phyloP scores from a whole-genome alignment of 2,888 invertebrate species.

The Aplocera efformata region DNA sequence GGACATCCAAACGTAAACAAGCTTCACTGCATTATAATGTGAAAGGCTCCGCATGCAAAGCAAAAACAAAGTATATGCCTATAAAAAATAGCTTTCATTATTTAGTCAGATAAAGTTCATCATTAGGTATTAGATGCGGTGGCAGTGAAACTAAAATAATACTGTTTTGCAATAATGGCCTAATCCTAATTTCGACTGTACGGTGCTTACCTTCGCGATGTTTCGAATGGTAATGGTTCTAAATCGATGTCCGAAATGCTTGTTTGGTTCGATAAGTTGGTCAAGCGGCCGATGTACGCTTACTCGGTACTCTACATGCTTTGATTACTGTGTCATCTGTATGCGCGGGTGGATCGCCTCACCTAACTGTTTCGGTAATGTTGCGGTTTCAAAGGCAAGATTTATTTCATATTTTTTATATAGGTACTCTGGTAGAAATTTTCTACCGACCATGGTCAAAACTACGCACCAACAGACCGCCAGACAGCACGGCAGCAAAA shows the following conservation, averaged over 20 bases:
- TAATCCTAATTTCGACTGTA: constrained; percentile 46
- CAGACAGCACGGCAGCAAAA: no score
- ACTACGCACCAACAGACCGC: no score
- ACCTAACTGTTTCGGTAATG: constrained; percentile 22
- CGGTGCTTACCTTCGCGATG: constrained; percentile 37
- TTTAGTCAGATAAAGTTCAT: no score
- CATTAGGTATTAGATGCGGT: no score
- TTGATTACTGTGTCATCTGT: constrained; percentile 48
- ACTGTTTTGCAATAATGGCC: constrained; percentile 40
- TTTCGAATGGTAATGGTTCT: constrained; percentile 62
- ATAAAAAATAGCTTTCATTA: no score
- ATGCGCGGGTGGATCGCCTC: constrained; percentile 38
- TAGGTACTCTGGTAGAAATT: background rate
- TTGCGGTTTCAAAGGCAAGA: constrained; percentile 4
- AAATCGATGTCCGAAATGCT: constrained; percentile 53
- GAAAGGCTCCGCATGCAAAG: constrained; percentile 11
- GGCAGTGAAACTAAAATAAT: constrained; percentile 1
- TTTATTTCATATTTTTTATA: constrained; percentile 6
- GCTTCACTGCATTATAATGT: constrained; percentile 26
- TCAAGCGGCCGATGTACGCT: constrained; percentile 54
- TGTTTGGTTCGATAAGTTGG: constrained; percentile 61
- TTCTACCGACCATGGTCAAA: no score
- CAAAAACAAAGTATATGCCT: background rate
- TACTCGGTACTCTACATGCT: constrained; percentile 36
- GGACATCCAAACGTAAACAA: constrained; percentile 28